These are phyloP conservation scores for Zaprionus camerounensis DNA, from an alignment of 1,140 invertebrate species.

Conservation along the genomic window DNA sequence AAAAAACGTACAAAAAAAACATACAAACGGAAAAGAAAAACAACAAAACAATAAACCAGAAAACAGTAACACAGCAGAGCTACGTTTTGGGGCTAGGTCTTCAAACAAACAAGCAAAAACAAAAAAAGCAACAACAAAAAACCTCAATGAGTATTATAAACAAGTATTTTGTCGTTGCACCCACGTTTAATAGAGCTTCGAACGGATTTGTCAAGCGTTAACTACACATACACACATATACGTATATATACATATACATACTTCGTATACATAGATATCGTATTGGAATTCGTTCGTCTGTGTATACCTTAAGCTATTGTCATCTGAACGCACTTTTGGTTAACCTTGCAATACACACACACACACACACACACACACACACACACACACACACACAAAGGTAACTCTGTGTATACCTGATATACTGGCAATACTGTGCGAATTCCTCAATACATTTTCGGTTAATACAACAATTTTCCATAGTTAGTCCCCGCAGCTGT, in stretches of 20 bases:
- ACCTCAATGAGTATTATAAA: slow-evolving; percentile 23
- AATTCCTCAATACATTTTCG: slow-evolving; percentile 35
- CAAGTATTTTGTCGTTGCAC: slow-evolving; percentile 45
- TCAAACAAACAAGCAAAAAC: slow-evolving; percentile 15
- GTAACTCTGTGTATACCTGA: slow-evolving; percentile 7
- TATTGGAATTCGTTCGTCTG: slow-evolving; percentile 25
- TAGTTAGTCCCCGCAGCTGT: neutral
- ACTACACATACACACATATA: neutral
- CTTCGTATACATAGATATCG: slow-evolving; percentile 12
- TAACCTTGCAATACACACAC: slow-evolving; percentile 33
- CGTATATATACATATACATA: neutral
- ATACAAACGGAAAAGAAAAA: slow-evolving; percentile 15
- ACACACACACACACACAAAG: neutral
- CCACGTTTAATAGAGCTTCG: slow-evolving; percentile 34
- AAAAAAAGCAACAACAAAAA: neutral
- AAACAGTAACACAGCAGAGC: slow-evolving; percentile 18
- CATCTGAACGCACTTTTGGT: slow-evolving; percentile 25
- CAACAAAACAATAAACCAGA: slow-evolving; percentile 33
- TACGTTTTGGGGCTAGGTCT: slow-evolving; percentile 26
- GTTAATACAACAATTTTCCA: slow-evolving; percentile 21
- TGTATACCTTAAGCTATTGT: slow-evolving; percentile 20
- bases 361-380: neutral
- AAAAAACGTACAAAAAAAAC: slow-evolving; percentile 3
- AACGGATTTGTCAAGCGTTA: slow-evolving; percentile 34
- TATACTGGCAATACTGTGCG: slow-evolving; percentile 11